Evolutionary conservation across 1,140 invertebrate species (phyloP).

Genomic region (Ceratosolen solmsi): DNA sequence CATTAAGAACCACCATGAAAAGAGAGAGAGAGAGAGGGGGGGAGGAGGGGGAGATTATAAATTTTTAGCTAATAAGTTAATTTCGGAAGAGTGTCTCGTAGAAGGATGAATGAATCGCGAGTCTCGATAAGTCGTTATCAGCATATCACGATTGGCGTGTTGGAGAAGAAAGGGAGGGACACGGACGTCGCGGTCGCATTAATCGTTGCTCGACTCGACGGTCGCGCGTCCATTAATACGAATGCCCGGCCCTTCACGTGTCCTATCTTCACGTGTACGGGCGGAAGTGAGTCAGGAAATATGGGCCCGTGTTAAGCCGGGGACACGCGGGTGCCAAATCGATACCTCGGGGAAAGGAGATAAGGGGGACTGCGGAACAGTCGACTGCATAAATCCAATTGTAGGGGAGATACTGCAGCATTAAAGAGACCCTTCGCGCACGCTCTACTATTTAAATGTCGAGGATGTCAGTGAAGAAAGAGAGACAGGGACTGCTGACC

Average conservation of each 20-base stretch:
- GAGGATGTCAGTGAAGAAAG: neutral
- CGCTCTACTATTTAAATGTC: slow-evolving; percentile 28
- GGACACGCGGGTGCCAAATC: neutral
- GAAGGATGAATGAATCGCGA: neutral
- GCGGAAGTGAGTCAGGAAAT: slow-evolving; percentile 34
- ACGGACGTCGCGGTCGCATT: slow-evolving; percentile 19
- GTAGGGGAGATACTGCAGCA: neutral
- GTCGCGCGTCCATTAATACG: slow-evolving; percentile 14
- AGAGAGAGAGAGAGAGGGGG: no score
- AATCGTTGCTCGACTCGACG: slow-evolving; percentile 45
- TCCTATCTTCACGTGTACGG: slow-evolving; percentile 10
- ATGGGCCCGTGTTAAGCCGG: slow-evolving; percentile 3
- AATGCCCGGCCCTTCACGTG: neutral
- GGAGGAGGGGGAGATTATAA: neutral
- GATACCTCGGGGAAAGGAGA: neutral
- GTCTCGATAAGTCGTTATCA: neutral
- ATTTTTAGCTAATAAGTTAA: neutral
- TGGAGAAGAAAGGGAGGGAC: neutral
- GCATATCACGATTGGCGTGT: slow-evolving; percentile 5
- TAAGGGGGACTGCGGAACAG: neutral
- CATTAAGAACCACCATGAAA: no score
- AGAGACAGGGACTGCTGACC: neutral
- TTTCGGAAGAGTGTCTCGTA: neutral
- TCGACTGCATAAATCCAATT: slow-evolving; percentile 31
- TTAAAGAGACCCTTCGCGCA: neutral